A percentile compares a stretch with the other conserved stretches of the same genome.
Conservation (phyloP, 2,113 vertebrate genomes). For the Grantiella picta region DNA sequence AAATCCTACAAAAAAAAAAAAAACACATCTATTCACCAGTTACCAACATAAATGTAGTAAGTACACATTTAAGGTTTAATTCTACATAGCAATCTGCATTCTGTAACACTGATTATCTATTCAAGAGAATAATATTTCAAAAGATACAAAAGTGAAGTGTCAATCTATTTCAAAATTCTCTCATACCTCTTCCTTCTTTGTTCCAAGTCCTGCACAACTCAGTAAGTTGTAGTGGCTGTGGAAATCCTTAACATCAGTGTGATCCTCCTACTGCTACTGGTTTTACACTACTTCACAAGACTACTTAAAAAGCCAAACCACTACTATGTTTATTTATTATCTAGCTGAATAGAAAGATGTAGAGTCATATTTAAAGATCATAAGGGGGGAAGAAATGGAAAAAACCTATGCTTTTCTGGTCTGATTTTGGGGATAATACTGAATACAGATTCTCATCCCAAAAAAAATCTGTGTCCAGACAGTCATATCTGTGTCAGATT, state of each 20-base stretch:
- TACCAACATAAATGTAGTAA: background rate
- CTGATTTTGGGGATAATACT: background rate
- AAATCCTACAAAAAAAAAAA: background rate
- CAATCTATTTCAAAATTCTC: background rate
- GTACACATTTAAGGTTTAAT: background rate
- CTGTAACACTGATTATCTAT: background rate
- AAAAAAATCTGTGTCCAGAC: background rate
- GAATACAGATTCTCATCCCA: background rate
- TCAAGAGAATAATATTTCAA: background rate
- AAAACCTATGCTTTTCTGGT: background rate
- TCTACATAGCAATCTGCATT: background rate
- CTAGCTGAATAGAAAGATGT: background rate
- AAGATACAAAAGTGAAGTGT: background rate
- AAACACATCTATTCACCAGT: background rate
- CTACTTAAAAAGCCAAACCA: background rate
- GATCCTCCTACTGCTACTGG: background rate
- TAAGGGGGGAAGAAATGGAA: rapidly evolving
- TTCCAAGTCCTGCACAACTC: background rate
- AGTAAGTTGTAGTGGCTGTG: background rate
- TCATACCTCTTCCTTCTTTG: background rate
- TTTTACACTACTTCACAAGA: background rate
- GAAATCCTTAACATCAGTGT: background rate
- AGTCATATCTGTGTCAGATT: background rate
- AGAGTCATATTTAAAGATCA: background rate
- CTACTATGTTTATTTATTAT: background rate